Conservation (phyloP, 2,888 invertebrate species). For the Andrena chrysosceles region DNA sequence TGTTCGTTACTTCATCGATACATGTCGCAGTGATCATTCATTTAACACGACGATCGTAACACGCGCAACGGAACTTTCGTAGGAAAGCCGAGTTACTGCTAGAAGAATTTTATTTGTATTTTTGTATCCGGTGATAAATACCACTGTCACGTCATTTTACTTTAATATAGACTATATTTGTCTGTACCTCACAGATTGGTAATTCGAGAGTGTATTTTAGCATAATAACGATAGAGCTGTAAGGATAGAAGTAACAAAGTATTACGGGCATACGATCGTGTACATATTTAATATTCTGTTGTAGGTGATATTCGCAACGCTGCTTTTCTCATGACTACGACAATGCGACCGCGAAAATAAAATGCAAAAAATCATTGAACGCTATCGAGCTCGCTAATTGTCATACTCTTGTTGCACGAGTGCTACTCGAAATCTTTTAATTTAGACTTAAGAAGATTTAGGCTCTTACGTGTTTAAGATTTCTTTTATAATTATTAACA, state of each 20-base stretch:
- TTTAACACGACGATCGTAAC: slow-evolving; percentile 28
- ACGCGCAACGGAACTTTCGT: slow-evolving; percentile 38
- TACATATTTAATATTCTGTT: slow-evolving; percentile 57
- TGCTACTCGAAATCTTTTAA: slow-evolving; percentile 20
- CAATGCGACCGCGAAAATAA: slow-evolving; percentile 29
- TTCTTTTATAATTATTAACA: slow-evolving; percentile 22
- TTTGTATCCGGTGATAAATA: slow-evolving; percentile 75
- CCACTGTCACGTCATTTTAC: slow-evolving; percentile 50
- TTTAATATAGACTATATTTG: slow-evolving; percentile 54
- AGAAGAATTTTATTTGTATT: slow-evolving; percentile 69
- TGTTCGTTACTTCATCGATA: slow-evolving; percentile 56
- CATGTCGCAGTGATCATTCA: slow-evolving; percentile 44
- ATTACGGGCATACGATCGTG: slow-evolving; percentile 60
- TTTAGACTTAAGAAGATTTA: slow-evolving; percentile 36
- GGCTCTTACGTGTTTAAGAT: slow-evolving; percentile 25
- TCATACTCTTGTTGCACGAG: slow-evolving; percentile 35
- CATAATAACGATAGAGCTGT: slow-evolving; percentile 49
- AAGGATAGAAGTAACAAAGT: slow-evolving; percentile 61
- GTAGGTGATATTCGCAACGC: slow-evolving; percentile 51
- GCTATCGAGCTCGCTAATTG: slow-evolving; percentile 33
- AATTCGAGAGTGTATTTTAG: slow-evolving; percentile 47
- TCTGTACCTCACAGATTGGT: slow-evolving; percentile 57
- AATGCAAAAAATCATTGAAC: slow-evolving; percentile 34
- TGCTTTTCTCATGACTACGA: slow-evolving; percentile 45
- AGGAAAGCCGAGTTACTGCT: slow-evolving; percentile 38